Percentiles rank a stretch among this genome's conserved stretches.
phyloP scores from a whole-genome alignment of 2,797 vertebrate genomes.

The Notoglanidium macrostoma region DNA sequence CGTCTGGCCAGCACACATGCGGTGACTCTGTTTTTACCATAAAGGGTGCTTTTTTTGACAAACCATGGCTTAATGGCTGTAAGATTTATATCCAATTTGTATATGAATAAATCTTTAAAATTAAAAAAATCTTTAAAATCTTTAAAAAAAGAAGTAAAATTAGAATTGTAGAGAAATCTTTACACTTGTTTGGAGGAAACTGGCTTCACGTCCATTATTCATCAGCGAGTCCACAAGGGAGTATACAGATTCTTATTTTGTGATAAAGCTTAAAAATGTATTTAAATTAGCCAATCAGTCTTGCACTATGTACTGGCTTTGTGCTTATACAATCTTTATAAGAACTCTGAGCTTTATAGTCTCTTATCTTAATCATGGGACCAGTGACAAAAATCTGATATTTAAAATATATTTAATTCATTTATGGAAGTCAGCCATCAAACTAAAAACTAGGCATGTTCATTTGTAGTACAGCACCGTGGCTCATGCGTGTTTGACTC shows the following conservation, averaged over 20 bases:
- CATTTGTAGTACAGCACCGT: neutral
- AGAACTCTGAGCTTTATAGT: neutral
- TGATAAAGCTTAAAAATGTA: neutral
- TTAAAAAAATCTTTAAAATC: too few species aligned
- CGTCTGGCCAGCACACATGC: slow-evolving; percentile 49
- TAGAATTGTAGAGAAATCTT: neutral
- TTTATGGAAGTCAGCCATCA: neutral
- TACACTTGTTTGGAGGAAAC: neutral
- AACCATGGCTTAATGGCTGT: slow-evolving; percentile 1
- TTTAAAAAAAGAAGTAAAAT: neutral
- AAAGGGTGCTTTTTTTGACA: slow-evolving; percentile 29
- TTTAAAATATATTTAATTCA: neutral
- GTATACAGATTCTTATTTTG: neutral
- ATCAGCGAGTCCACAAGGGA: neutral
- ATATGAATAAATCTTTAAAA: slow-evolving; percentile 9
- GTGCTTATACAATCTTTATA: neutral
- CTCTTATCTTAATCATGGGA: neutral
- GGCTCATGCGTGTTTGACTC: neutral
- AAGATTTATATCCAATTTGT: neutral
- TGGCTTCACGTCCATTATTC: neutral
- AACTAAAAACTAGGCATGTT: slow-evolving; percentile 1
- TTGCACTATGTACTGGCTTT: neutral
- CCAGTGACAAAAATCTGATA: neutral
- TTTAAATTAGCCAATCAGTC: neutral
- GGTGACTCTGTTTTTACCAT: slow-evolving; percentile 33